Conservation (phyloP, 2,113 vertebrate species). For the Amia ocellicauda region DNA sequence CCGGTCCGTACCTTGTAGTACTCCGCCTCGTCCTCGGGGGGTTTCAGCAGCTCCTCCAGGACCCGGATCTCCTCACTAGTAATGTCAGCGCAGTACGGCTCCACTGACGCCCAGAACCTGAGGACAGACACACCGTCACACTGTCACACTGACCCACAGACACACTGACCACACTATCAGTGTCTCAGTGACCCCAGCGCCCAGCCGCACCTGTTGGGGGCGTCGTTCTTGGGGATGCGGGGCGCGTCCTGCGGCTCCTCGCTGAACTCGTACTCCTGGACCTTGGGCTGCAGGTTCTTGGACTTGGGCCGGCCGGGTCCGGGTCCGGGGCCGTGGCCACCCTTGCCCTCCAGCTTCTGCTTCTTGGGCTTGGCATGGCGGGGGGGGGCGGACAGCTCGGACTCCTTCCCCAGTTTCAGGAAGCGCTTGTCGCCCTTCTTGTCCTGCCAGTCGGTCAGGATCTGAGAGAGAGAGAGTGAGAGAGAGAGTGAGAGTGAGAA, state of each 20-base stretch:
- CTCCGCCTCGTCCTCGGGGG: slow-evolving; percentile 90
- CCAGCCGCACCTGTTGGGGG: slow-evolving; percentile 91
- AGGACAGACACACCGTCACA: not conserved
- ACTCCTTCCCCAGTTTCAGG: slow-evolving; percentile 86
- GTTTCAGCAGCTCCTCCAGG: slow-evolving; percentile 90
- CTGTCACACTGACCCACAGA: not conserved
- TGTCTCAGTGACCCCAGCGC: no score
- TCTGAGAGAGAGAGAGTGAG: slow-evolving; percentile 61
- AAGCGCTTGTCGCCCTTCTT: slow-evolving; percentile 95
- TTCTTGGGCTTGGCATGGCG: slow-evolving; percentile 95
- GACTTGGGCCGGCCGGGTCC: slow-evolving; percentile 92
- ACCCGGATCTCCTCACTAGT: slow-evolving; percentile 91
- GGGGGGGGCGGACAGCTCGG: slow-evolving; percentile 79
- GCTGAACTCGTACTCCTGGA: slow-evolving; percentile 93
- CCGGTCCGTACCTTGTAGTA: slow-evolving; percentile 84
- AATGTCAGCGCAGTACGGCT: slow-evolving; percentile 94
- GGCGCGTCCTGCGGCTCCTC: slow-evolving; percentile 94
- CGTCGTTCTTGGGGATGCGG: slow-evolving; percentile 94
- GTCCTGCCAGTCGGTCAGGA: slow-evolving; percentile 98
- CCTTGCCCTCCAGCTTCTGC: slow-evolving; percentile 90
- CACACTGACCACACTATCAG: no score
- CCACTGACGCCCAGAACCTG: slow-evolving; percentile 96
- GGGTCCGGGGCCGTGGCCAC: slow-evolving; percentile 80
- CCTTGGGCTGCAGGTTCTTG: slow-evolving; percentile 91
- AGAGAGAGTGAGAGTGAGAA: no score